Base-by-base conservation (phyloP, 2,797 vertebrate species). In the Threskiornis aethiopicus region DNA sequence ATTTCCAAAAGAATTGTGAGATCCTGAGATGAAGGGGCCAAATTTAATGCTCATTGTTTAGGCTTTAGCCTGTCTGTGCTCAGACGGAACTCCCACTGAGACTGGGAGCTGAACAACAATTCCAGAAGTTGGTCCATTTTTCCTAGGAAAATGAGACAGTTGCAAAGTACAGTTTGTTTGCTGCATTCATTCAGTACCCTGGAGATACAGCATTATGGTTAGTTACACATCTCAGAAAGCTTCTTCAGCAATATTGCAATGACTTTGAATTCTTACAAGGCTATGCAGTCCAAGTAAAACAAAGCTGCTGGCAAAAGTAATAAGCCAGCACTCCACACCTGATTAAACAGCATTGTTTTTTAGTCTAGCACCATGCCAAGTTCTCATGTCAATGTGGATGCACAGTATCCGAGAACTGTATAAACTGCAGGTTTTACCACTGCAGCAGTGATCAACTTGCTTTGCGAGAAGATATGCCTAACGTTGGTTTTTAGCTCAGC, bases 281-380 rank as follows among this genome's bases (percentile, higher is more conserved):
- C 88, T 94, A 57, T 51, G 42, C 91, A 95, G 96, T 93, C 95
- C 95, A 96, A 97, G 80, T 62, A 96, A 98, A 98, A 97, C 92
- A 98, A 98, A 97, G 93, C 96, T 96, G 64, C 94, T 94, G 94
- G 97, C 93, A 93, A 97, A 96, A 97, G 73, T 77, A 95, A 91
- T 90, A 97, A 96, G 94, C 85, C 90, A 92, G 72, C 86, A 87
- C 77, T 85, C 96, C 73, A 87, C 96, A 97, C 97, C 97, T 97
- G 97, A 97, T 94, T 96, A 98, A 98, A 96, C 86, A 96, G 76
- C 94, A 96, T 92, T 97, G 95, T 92, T 96, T 97, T 93, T 90
- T 51, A 80, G 80, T 89, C 61, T 80, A 96, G 35, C 3, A 55
- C 77, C 65, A 41, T 33, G 92, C 96, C 96, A 98, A 97, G 77